Conservation (phyloP, 2,113 vertebrate genomes). For the Sigmodon hispidus region DNA sequence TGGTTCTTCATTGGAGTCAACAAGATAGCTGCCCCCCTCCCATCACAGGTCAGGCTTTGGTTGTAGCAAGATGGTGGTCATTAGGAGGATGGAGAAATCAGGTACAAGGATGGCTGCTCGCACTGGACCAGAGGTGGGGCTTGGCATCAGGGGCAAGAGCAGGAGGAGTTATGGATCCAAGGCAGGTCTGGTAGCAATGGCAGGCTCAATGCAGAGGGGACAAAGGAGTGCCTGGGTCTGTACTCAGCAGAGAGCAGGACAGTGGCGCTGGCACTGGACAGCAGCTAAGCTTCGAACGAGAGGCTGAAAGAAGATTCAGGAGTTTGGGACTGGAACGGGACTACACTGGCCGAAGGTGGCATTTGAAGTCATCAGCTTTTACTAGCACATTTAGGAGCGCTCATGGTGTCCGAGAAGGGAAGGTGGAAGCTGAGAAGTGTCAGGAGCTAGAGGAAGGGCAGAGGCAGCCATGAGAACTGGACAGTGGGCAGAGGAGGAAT, state of each 20-base stretch:
- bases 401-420: background rate
- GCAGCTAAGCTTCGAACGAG: background rate
- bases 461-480: background rate
- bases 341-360: background rate
- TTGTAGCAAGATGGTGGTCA: background rate
- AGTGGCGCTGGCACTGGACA: no score
- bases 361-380: background rate
- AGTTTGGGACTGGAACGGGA: background rate
- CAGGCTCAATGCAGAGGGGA: background rate
- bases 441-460: no score
- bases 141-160: background rate
- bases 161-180: background rate
- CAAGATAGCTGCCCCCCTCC: background rate
- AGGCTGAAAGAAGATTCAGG: background rate
- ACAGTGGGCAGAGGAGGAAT: background rate
- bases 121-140: background rate
- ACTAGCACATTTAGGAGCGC: background rate
- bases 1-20: background rate
- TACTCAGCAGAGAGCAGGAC: no score
- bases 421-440: background rate
- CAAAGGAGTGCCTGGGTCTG: background rate
- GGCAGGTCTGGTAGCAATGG: background rate
- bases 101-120: background rate
- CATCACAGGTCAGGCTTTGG: background rate
- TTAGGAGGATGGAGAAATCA: background rate